Conservation (phyloP, 2,113 vertebrate genomes). For the Phylloscopus trochilus region DNA sequence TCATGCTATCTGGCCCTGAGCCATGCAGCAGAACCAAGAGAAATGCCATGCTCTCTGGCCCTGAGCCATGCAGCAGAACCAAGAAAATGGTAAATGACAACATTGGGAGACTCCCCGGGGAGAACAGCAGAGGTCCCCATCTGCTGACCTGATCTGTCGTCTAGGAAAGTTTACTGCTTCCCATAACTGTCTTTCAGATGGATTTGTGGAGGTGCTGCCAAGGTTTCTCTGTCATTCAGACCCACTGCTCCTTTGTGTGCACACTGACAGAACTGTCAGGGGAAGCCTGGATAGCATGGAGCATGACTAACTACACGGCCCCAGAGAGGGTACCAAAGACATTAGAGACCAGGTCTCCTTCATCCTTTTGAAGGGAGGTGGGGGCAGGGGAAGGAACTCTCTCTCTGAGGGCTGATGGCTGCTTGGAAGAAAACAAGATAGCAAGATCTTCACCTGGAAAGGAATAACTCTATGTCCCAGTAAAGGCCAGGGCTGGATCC, state of each 20-base stretch:
- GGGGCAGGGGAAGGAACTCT: not conserved
- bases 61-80: not conserved
- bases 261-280: too few species aligned
- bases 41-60: not conserved
- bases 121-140: not conserved
- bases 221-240: not conserved
- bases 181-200: not conserved
- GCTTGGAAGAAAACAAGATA: not conserved
- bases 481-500: accelerated
- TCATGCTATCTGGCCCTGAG: not conserved
- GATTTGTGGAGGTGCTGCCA: not conserved
- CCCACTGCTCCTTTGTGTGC: not conserved
- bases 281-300: not conserved
- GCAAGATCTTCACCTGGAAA: not conserved
- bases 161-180: not conserved
- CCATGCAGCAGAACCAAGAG: not conserved
- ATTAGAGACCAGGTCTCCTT: not conserved
- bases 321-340: accelerated
- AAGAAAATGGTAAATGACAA: not conserved
- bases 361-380: not conserved
- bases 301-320: not conserved
- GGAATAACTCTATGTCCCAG: accelerated
- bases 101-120: not conserved
- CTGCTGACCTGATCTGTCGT: not conserved
- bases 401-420: not conserved